phyloP scores from a whole-genome alignment of 2,113 vertebrate genomes.

The Tragelaphus strepsiceros region DNA sequence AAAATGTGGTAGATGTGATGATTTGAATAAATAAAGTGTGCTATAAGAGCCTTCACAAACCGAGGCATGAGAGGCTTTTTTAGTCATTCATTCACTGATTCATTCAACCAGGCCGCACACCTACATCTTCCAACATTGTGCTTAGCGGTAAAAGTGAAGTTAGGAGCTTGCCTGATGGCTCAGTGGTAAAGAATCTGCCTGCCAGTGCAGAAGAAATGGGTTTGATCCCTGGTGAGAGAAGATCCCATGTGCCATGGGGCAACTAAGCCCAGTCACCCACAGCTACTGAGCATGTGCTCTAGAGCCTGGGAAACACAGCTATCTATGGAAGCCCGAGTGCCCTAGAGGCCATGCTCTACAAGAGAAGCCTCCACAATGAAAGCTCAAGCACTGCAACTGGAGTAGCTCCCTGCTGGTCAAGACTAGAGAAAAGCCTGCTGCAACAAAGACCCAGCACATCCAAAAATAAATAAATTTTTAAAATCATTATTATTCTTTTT shows the following conservation, averaged over 20 bases:
- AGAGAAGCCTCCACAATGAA: not conserved
- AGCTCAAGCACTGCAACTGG: not conserved
- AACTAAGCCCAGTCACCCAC: not conserved
- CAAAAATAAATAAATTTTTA: not conserved
- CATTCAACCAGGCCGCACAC: not conserved
- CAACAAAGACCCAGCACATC: not conserved
- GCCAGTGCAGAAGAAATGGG: not conserved
- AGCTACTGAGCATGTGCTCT: not conserved
- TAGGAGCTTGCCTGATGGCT: not conserved
- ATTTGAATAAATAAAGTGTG: not conserved
- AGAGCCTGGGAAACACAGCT: not conserved
- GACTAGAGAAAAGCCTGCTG: not conserved
- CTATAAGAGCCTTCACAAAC: not conserved
- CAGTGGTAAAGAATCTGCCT: not conserved
- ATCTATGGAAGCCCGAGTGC: accelerated
- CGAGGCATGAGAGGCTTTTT: not conserved
- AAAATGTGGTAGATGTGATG: not conserved
- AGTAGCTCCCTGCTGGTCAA: not conserved
- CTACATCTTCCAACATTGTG: not conserved
- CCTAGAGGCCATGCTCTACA: not conserved
- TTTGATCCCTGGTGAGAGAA: not conserved
- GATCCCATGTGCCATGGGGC: not conserved
- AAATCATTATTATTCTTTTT: not conserved
- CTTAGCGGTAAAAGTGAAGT: not conserved
- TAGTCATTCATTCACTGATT: not conserved